Evolutionary conservation across 92 coral and sea anemone genomes (phyloP), one percentile per base, ranked within the genome.

Genomic region (Metridium senile): DNA sequence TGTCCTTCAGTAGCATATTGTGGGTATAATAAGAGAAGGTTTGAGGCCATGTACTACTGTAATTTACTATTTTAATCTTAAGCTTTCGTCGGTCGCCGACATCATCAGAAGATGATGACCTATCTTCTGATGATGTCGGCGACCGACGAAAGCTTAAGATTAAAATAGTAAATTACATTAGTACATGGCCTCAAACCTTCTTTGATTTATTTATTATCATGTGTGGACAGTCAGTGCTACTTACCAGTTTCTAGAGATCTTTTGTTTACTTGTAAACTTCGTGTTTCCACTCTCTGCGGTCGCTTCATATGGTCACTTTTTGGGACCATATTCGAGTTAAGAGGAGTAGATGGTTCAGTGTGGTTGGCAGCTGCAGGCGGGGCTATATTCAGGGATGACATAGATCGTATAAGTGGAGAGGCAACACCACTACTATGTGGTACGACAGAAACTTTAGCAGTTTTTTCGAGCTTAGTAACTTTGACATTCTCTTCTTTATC

Each of bases 321-420:
- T 54, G 59, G 2, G 59, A 19, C 17, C 17, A 19, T 16, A 54
- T 54, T 21, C 23, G 21, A 54, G 4, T 54, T 39, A 39, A 3
- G 17, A 2, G 59, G 9, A 54, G 20, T 19, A 25, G 81, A 58
- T 58, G 39, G 30, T 16, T 45, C 26, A 26, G 32, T 35, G 17
- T 20, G 23, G 65, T 21, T 72, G 1, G 88, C 74, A 51, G 80
- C 74, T 20, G 87, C 56, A 17, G 73, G 39, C 53, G 78, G 28
- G 7, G 78, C 33, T 0, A 91, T 81, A 21, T 81, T 90, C 69
- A 91, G 65, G 46, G 75, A 74, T 22, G 97, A 86, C 82, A 91
- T 70, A 20, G 97, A 91, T 19, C 81, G 81, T 9, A 91, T 86
- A 35, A 91, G 87, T 26, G 81, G 76, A 17, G 90, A 68, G 62